A percentile compares a stretch with the other conserved stretches of the same genome.
These are phyloP conservation scores for Drymodes brunneopygia DNA, from an alignment of 2,113 vertebrate genomes.

Conservation along the genomic window DNA sequence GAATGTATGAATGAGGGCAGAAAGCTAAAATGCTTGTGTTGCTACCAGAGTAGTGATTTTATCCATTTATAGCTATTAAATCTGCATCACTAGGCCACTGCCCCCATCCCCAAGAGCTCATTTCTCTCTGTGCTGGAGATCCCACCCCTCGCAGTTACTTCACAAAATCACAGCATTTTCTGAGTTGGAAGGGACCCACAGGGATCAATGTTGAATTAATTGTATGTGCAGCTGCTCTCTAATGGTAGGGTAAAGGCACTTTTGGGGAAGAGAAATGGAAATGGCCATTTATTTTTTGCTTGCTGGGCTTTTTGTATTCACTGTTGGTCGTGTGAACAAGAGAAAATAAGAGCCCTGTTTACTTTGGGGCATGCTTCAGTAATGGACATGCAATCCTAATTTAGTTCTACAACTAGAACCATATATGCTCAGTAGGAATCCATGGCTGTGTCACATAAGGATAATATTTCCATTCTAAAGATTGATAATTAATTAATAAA, in stretches of 20 bases:
- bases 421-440: background rate
- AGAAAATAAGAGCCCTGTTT: background rate
- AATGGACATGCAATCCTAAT: background rate
- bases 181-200: background rate
- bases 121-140: background rate
- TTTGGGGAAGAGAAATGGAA: background rate
- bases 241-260: background rate
- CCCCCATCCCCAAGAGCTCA: background rate
- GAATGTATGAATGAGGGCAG: background rate
- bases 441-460: background rate
- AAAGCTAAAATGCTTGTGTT: background rate
- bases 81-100: background rate
- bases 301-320: background rate
- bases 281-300: background rate
- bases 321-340: background rate
- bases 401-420: background rate
- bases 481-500: background rate
- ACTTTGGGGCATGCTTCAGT: background rate
- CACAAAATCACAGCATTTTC: background rate
- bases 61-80: background rate
- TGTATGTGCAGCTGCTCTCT: background rate
- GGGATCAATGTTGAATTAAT: background rate
- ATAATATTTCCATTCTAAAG: background rate
- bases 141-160: background rate
- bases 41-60: background rate